Percentiles rank a stretch among this genome's conserved stretches.
Evolutionary conservation across 1,140 invertebrate species (phyloP).

Genomic region (Berghia stephanieae): DNA sequence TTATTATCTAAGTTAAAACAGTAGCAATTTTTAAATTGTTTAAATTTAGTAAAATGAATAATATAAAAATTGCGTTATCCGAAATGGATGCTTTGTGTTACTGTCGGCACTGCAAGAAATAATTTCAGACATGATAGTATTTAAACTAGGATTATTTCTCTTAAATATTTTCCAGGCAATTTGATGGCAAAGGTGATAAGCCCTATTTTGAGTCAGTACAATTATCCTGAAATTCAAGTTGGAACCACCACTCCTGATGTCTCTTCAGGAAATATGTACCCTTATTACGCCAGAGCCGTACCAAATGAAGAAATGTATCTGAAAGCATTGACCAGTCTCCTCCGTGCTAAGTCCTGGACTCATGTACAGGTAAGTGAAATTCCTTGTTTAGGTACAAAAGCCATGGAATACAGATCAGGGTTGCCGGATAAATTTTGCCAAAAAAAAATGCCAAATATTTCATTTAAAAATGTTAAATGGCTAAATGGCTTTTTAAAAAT

Average conservation of each 20-base stretch:
- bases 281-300: constrained; percentile 80
- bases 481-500: too few species aligned
- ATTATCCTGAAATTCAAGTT: constrained; percentile 81
- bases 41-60: too few species aligned
- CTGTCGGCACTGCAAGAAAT: too few species aligned
- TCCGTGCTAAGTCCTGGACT: constrained; percentile 46
- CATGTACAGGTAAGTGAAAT: constrained; percentile 50
- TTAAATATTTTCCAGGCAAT: constrained; percentile 8
- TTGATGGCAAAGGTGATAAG: constrained; percentile 25
- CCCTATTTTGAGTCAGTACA: constrained; percentile 60
- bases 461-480: too few species aligned
- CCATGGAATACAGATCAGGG: too few species aligned
- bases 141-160: neutral
- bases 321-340: constrained; percentile 70
- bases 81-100: too few species aligned
- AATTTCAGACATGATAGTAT: too few species aligned
- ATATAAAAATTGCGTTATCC: too few species aligned
- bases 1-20: too few species aligned
- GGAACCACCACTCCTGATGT: constrained; percentile 68
- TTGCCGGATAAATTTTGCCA: too few species aligned
- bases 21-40: too few species aligned
- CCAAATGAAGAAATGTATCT: constrained; percentile 82
- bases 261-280: constrained; percentile 73
- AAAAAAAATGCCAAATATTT: too few species aligned
- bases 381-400: neutral